Evolutionary conservation across 2,888 invertebrate genomes (phyloP).

Genomic region (Eucera pruinosa): DNA sequence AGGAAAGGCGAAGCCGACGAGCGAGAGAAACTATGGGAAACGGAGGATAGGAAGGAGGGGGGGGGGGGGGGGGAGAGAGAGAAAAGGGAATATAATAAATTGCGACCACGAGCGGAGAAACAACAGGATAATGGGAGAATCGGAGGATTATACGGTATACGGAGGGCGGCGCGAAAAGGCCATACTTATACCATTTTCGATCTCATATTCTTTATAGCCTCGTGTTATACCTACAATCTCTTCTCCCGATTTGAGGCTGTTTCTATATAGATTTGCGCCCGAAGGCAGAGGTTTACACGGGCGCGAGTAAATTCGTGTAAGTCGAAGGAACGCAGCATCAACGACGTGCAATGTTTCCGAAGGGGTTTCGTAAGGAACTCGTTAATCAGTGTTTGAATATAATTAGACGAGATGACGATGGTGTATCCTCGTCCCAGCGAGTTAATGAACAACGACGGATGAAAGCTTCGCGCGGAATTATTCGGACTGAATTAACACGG

Average conservation of each 20-base stretch:
- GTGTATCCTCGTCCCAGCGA: background rate
- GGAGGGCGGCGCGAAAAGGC: constrained; percentile 64
- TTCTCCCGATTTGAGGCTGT: constrained; percentile 12
- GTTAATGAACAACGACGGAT: constrained; percentile 28
- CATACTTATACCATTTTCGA: constrained; percentile 72
- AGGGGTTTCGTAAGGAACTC: background rate
- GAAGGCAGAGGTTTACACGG: background rate
- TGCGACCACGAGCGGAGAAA: constrained; percentile 78
- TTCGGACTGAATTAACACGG: constrained; percentile 24
- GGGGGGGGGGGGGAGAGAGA: background rate
- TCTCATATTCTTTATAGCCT: constrained; percentile 67
- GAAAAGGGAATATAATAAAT: constrained; percentile 77
- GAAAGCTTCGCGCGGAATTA: constrained; percentile 19
- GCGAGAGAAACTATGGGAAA: background rate
- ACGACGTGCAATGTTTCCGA: background rate
- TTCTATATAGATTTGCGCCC: constrained; percentile 12
- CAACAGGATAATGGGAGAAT: constrained; percentile 81
- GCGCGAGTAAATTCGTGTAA: constrained; percentile 7
- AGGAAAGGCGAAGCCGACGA: constrained; percentile 9
- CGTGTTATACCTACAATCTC: constrained; percentile 57
- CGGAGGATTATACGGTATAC: constrained; percentile 77
- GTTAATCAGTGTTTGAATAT: constrained; percentile 25
- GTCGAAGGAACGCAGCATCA: background rate
- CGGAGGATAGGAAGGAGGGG: background rate
- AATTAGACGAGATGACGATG: constrained; percentile 30